phyloP scores from a whole-genome alignment of 1,140 invertebrate species.

The Nymphalis io region DNA sequence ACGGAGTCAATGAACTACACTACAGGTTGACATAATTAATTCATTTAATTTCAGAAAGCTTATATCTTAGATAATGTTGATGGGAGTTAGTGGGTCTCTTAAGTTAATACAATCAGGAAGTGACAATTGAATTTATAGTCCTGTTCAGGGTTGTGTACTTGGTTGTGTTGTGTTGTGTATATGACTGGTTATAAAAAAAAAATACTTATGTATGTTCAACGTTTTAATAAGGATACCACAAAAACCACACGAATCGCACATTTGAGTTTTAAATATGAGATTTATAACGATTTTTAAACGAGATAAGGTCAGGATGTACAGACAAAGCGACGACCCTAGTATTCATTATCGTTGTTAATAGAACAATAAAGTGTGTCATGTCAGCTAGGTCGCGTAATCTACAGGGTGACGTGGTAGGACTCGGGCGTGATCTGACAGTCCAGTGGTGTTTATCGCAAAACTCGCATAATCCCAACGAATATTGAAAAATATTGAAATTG shows the following conservation, averaged over 20 bases:
- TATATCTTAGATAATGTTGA: conserved; percentile 30
- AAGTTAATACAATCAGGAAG: conserved; percentile 64
- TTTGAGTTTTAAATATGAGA: not conserved
- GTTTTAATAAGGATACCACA: not conserved
- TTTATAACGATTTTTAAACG: not conserved
- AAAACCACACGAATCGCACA: not conserved
- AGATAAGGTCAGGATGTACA: conserved; percentile 38
- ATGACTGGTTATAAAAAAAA: too few species aligned
- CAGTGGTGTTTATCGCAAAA: conserved; percentile 28
- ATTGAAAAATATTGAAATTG: not conserved
- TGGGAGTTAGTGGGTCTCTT: conserved; percentile 28
- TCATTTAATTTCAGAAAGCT: conserved; percentile 35
- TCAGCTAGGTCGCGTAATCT: conserved; percentile 67
- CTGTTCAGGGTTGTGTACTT: conserved; percentile 39
- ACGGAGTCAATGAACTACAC: conserved; percentile 34
- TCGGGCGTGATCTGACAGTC: conserved; percentile 39
- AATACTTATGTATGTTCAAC: not conserved
- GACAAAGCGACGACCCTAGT: conserved; percentile 63
- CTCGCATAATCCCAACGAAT: not conserved
- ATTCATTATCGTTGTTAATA: conserved; percentile 66
- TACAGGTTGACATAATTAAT: conserved; percentile 41
- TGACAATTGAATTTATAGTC: conserved; percentile 64
- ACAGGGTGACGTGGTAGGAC: conserved; percentile 43
- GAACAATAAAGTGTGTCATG: conserved; percentile 72
- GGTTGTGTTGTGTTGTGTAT: too few species aligned